These are phyloP conservation scores for Selene dorsalis DNA, from an alignment of 2,797 vertebrate genomes.

Conservation along the genomic window DNA sequence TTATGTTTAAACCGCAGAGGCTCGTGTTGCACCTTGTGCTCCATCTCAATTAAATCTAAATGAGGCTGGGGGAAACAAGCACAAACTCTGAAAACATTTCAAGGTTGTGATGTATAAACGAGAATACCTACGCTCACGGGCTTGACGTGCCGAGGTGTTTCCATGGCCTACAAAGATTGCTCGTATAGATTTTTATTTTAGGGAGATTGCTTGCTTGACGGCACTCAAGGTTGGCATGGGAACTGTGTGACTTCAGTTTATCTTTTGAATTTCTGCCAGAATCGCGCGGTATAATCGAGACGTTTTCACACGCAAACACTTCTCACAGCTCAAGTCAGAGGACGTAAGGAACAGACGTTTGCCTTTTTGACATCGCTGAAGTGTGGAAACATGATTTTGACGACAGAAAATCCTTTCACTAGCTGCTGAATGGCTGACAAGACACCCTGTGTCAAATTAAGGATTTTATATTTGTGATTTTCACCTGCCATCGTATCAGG, in stretches of 20 bases:
- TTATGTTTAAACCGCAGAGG: background rate
- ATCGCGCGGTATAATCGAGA: background rate
- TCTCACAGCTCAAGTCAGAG: background rate
- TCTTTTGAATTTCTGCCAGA: conserved; percentile 11
- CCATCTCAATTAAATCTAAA: background rate
- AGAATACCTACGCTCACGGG: background rate
- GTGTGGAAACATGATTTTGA: conserved; percentile 27
- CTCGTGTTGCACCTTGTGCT: background rate
- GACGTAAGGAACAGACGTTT: background rate
- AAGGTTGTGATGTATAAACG: background rate
- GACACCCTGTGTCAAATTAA: conserved; percentile 27
- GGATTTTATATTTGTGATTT: conserved; percentile 22
- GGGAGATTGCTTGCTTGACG: background rate
- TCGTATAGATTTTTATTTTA: background rate
- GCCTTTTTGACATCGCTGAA: conserved; percentile 7
- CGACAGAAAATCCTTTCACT: conserved; percentile 14
- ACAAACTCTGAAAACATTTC: background rate
- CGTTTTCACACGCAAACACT: background rate
- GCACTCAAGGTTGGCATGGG: background rate
- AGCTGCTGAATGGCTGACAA: conserved; percentile 10
- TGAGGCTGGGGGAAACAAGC: background rate
- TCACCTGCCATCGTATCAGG: conserved; percentile 13
- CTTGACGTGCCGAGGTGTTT: background rate
- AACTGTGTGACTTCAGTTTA: conserved; percentile 3
- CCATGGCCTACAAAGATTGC: background rate